Percentiles rank a stretch among this genome's conserved stretches.
Conservation (phyloP, 2,888 invertebrate genomes). For the Apantesis nais region DNA sequence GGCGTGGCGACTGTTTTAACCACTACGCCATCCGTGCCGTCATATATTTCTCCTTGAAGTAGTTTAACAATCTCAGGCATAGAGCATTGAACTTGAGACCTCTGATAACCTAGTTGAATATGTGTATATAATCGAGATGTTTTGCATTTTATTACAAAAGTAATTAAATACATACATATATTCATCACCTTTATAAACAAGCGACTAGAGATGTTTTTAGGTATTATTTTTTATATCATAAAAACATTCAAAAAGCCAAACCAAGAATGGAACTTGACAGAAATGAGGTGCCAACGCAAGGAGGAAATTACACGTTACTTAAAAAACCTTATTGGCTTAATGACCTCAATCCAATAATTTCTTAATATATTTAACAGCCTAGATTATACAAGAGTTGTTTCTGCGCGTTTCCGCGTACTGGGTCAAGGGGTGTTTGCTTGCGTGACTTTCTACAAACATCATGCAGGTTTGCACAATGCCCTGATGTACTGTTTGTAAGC, state of each 20-base stretch:
- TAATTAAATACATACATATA: neutral
- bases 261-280: neutral
- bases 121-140: neutral
- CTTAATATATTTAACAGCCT: neutral
- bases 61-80: too few relatives aligned
- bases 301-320: neutral
- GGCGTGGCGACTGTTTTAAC: too few relatives aligned
- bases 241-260: neutral
- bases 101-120: neutral
- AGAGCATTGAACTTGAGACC: neutral
- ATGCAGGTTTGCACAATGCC: constrained; percentile 36
- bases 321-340: neutral
- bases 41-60: too few relatives aligned
- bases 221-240: too few relatives aligned
- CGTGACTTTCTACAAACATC: constrained; percentile 49
- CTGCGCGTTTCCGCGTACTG: constrained; percentile 15
- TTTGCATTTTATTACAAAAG: neutral
- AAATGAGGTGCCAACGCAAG: neutral
- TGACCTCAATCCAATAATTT: neutral
- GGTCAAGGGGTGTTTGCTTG: constrained; percentile 49
- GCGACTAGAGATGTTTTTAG: neutral
- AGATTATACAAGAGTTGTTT: neutral
- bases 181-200: neutral
- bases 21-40: too few relatives aligned
- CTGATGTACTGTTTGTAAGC: constrained; percentile 13